These are phyloP conservation scores for Melanotaenia pygmaea DNA, from an alignment of 2,797 vertebrate genomes.

Conservation along the genomic window DNA sequence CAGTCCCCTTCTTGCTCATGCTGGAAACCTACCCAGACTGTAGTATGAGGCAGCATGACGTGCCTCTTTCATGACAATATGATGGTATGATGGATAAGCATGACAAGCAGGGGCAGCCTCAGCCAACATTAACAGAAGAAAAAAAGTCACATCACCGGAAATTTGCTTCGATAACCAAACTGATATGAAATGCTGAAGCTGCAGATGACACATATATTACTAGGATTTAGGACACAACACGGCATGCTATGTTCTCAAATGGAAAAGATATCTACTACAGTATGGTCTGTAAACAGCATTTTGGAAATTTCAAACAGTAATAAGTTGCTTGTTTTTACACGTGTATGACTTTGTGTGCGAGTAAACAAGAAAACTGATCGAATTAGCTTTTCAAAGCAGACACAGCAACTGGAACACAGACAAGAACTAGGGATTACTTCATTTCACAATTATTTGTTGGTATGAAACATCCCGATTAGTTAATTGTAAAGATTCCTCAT, in stretches of 20 bases:
- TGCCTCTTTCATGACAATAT: slow-evolving; percentile 49
- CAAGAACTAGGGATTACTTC: too few species aligned
- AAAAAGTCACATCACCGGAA: slow-evolving; percentile 31
- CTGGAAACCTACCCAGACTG: slow-evolving; percentile 5
- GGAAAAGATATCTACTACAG: not conserved
- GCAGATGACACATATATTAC: slow-evolving; percentile 3
- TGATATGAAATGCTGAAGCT: slow-evolving; percentile 25
- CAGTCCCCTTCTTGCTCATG: not conserved
- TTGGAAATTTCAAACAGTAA: too few species aligned
- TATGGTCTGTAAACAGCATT: not conserved
- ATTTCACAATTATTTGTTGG: too few species aligned
- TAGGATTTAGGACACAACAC: not conserved
- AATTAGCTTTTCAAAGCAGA: too few species aligned
- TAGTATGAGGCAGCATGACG: slow-evolving; percentile 15
- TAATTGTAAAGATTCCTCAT: too few species aligned
- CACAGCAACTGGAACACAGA: too few species aligned
- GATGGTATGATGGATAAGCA: slow-evolving; percentile 58
- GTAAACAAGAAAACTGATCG: too few species aligned
- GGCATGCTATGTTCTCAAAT: not conserved
- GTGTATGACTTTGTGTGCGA: too few species aligned
- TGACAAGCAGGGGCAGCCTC: slow-evolving; percentile 4
- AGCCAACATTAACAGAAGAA: slow-evolving; percentile 6
- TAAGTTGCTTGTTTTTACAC: too few species aligned
- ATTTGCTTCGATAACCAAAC: slow-evolving; percentile 34
- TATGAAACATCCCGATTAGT: too few species aligned